Evolutionary conservation across 2,797 vertebrate genomes (phyloP), one percentile per base, ranked within the genome.

Genomic region (Melanotaenia parkinsoni): DNA sequence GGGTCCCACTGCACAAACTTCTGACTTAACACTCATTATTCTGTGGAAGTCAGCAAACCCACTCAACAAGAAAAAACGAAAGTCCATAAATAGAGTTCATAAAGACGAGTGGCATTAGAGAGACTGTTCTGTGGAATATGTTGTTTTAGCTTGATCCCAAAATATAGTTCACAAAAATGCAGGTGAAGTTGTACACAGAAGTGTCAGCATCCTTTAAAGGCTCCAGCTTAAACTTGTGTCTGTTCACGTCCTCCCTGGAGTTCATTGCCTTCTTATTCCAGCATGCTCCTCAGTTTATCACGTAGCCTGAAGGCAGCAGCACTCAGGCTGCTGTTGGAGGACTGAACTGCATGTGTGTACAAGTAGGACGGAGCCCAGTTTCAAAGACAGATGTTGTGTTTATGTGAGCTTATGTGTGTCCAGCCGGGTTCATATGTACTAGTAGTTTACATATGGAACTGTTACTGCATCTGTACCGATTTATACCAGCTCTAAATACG

Each of bases 11-110:
- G 90, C 82, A 85, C 68, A 84, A 81, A 80, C 79, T 80, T 84
- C 85, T 16, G 73, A 84, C 81, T 58, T 69, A 75, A 71, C 81
- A 72, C 74, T 84, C 76, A 40, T 78, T 75, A 50, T 66, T 85
- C 66, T 77, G 72, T 50, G 76, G 78, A 90, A 83, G 76, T 88
- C 86, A 83, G 79, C 82, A 91, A 91, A 89, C 80, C 87, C 88
- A 91, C 87, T 92, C 88, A 40, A 69, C 74, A 79, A 86, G 85
- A 90, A 86, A 70, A 90, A 91, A 88, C 50, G 84, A 35, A 89
- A 45, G 83, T 93, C 89, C 86, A 95, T 95, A 94, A 95, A 95
- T 95, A 95, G 86, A 90, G 87, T 93, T 91, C 62, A 85, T 88
- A 83, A 80, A 86, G 86, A 86, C 79, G 91, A 91, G 85, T 90